Evolutionary conservation across 2,888 invertebrate genomes (phyloP).

Genomic region (Corbicula japonica): DNA sequence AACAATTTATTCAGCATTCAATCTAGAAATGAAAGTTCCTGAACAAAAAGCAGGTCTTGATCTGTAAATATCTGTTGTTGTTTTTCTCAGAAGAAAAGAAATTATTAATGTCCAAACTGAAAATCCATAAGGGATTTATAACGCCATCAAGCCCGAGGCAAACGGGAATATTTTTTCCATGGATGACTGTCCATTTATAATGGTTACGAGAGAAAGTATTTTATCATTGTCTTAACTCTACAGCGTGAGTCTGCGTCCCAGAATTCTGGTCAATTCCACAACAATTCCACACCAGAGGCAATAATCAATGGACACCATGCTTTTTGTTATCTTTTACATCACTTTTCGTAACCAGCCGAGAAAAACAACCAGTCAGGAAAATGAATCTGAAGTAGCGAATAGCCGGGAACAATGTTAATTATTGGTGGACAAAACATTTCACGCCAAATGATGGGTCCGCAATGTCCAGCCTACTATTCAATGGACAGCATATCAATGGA

Average conservation of each 20-base stretch:
- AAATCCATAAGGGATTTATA: no score
- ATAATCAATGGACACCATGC: slow-evolving; percentile 21
- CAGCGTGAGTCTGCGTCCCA: not conserved
- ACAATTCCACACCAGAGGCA: slow-evolving; percentile 13
- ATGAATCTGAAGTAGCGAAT: not conserved
- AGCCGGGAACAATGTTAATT: slow-evolving; percentile 26
- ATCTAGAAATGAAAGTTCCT: no score
- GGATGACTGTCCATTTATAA: slow-evolving; percentile 21
- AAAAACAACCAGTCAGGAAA: slow-evolving; percentile 1
- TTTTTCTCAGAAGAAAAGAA: no score
- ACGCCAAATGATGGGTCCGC: slow-evolving; percentile 14
- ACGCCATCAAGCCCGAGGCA: no score
- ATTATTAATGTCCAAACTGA: no score
- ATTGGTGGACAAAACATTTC: slow-evolving; percentile 21
- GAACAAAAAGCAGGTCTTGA: no score
- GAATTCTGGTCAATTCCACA: slow-evolving; percentile 28
- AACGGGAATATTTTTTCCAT: no score
- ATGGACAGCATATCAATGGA: slow-evolving; percentile 41
- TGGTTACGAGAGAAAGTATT: slow-evolving; percentile 21
- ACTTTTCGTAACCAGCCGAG: slow-evolving; percentile 35
- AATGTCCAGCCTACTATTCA: slow-evolving; percentile 28
- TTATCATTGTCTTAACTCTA: slow-evolving; percentile 17
- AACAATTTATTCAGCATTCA: no score
- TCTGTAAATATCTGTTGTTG: no score
- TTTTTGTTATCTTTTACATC: slow-evolving; percentile 30